Percentiles rank a stretch among this genome's conserved stretches.
Evolutionary conservation across 2,113 vertebrate species (phyloP).

Genomic region (Burhinus bistriatus): DNA sequence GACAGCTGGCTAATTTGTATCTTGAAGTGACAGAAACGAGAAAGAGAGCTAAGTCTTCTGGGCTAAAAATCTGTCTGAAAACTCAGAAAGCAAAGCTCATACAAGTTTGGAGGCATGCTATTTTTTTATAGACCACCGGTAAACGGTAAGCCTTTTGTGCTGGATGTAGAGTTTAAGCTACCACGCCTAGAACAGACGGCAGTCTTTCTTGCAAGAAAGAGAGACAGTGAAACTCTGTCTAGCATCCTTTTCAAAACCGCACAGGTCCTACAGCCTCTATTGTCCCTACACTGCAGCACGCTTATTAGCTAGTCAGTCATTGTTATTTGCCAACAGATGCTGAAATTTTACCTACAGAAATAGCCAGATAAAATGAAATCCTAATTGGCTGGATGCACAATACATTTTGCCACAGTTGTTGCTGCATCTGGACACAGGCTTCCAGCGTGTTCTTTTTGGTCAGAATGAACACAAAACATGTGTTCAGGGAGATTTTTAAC

Average conservation of each 20-base stretch:
- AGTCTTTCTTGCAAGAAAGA: neutral
- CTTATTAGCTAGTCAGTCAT: neutral
- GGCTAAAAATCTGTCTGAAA: neutral
- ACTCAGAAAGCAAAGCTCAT: neutral
- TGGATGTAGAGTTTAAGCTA: neutral
- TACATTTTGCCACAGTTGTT: neutral
- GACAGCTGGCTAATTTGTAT: neutral
- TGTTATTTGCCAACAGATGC: neutral
- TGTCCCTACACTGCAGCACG: neutral
- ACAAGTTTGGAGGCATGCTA: neutral
- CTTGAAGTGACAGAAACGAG: neutral
- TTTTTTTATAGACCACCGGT: neutral
- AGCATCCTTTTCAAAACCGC: neutral
- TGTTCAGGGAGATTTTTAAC: neutral
- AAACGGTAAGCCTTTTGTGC: neutral
- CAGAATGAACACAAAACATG: neutral
- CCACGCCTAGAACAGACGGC: neutral
- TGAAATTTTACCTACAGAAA: neutral
- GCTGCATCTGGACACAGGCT: neutral
- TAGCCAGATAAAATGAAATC: neutral
- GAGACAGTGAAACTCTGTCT: neutral
- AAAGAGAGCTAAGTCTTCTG: neutral
- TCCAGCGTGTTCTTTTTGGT: neutral
- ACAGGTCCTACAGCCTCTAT: neutral
- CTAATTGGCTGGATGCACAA: neutral